Percentiles rank a stretch among this genome's conserved stretches.
Conservation (phyloP, 2,113 vertebrate species). For the Paedocypris sp. region DNA sequence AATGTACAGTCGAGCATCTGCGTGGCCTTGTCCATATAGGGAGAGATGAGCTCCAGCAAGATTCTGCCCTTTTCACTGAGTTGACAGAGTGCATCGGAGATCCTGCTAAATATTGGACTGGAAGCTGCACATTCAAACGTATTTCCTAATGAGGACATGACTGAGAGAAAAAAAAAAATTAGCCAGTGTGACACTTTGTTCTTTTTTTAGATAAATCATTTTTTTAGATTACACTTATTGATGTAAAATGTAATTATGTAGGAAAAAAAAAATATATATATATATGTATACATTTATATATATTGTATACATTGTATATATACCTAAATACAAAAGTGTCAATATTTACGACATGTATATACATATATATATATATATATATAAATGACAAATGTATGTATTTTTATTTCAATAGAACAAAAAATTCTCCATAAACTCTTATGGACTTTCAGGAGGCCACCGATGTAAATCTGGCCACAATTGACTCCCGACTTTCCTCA, state of each 20-base stretch:
- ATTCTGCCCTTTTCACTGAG: no score
- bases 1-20: background rate
- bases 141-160: slow-evolving; percentile 5
- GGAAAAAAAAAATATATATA: no score
- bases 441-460: background rate
- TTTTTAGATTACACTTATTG: no score
- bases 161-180: background rate
- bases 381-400: no score
- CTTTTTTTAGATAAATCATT: no score
- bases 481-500: background rate
- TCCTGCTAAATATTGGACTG: background rate
- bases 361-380: no score
- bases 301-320: no score
- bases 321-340: no score
- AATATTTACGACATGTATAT: no score
- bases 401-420: no score
- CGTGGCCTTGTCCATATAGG: background rate
- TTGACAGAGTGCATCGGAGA: background rate
- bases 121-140: background rate
- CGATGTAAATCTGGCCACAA: slow-evolving; percentile 5
- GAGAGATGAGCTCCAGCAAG: background rate
- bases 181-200: background rate
- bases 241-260: no score
- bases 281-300: no score
- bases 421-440: background rate